phyloP scores from a whole-genome alignment of 2,797 vertebrate species.

The Melanotaenia pygmaea region DNA sequence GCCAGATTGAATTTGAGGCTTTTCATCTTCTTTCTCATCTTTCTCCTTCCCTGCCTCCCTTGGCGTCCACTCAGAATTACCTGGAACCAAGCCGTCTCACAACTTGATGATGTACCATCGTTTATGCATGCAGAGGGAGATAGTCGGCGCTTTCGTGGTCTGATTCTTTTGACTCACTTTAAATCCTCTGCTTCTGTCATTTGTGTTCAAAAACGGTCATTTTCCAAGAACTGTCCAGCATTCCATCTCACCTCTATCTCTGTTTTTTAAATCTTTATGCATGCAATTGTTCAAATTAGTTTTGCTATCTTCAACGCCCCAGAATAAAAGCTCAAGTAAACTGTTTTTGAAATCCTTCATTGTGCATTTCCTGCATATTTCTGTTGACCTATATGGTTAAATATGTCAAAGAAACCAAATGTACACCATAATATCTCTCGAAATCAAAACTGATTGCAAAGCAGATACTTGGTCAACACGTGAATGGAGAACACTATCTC shows the following conservation, averaged over 20 bases:
- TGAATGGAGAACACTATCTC: background rate
- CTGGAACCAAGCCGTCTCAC: slow-evolving; percentile 62
- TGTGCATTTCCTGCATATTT: background rate
- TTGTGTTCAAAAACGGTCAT: slow-evolving; percentile 29
- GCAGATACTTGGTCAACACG: background rate
- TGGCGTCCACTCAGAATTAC: slow-evolving; percentile 73
- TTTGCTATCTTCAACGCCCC: slow-evolving; percentile 23
- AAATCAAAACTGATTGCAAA: background rate
- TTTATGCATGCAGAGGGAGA: slow-evolving; percentile 59
- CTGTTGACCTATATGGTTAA: background rate
- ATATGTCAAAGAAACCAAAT: background rate
- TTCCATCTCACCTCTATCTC: slow-evolving; percentile 8
- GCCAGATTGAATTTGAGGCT: slow-evolving; percentile 82
- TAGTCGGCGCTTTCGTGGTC: slow-evolving; percentile 22
- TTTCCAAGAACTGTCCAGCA: slow-evolving; percentile 19
- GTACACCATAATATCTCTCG: background rate
- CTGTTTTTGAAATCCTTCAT: slow-evolving; percentile 7
- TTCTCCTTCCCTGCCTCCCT: slow-evolving; percentile 63
- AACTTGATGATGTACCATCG: slow-evolving; percentile 59
- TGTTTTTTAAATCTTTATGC: slow-evolving; percentile 8
- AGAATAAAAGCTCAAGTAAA: slow-evolving; percentile 9
- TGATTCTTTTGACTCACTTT: slow-evolving; percentile 49
- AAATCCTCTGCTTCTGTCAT: slow-evolving; percentile 31
- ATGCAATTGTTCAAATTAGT: slow-evolving; percentile 38
- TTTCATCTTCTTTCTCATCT: slow-evolving; percentile 81